Evolutionary conservation across 2,797 vertebrate species (phyloP).

Genomic region (Setipinna tenuifilis): DNA sequence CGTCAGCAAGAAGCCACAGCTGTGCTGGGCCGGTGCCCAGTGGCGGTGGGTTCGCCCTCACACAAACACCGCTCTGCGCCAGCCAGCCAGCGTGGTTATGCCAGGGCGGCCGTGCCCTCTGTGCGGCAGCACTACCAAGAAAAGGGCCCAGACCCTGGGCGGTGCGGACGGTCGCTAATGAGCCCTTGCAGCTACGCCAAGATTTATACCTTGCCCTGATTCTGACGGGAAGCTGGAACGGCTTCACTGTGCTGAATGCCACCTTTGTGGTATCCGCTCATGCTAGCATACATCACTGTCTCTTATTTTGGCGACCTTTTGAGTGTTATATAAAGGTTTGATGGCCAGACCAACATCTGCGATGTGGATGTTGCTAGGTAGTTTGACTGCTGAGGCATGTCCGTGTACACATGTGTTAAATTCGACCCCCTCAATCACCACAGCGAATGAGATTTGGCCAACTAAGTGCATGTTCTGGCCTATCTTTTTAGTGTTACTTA

Average conservation of each 20-base stretch:
- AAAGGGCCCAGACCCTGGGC: background rate
- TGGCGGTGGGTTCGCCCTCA: slow-evolving; percentile 50
- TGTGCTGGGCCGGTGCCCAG: slow-evolving; percentile 57
- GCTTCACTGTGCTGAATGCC: background rate
- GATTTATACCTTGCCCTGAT: slow-evolving; percentile 14
- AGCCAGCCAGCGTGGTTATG: background rate
- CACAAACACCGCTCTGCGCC: background rate
- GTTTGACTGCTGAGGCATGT: background rate
- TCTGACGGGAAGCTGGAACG: background rate
- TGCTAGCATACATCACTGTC: background rate
- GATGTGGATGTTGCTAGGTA: background rate
- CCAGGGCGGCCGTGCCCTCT: background rate
- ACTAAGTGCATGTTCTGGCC: background rate
- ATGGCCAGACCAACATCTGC: background rate
- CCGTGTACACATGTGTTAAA: slow-evolving; percentile 4
- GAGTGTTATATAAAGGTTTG: background rate
- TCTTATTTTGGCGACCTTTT: background rate
- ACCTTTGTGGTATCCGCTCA: slow-evolving; percentile 15
- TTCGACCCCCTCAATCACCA: slow-evolving; percentile 17
- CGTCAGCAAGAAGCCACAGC: slow-evolving; percentile 60
- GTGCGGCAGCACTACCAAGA: background rate
- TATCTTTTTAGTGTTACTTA: background rate
- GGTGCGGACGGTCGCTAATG: slow-evolving; percentile 19
- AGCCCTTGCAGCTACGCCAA: slow-evolving; percentile 20
- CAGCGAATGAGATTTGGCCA: slow-evolving; percentile 10